Evolutionary conservation across 92 coral and sea anemone species (phyloP).

Genomic region (Heliopora coerulea): DNA sequence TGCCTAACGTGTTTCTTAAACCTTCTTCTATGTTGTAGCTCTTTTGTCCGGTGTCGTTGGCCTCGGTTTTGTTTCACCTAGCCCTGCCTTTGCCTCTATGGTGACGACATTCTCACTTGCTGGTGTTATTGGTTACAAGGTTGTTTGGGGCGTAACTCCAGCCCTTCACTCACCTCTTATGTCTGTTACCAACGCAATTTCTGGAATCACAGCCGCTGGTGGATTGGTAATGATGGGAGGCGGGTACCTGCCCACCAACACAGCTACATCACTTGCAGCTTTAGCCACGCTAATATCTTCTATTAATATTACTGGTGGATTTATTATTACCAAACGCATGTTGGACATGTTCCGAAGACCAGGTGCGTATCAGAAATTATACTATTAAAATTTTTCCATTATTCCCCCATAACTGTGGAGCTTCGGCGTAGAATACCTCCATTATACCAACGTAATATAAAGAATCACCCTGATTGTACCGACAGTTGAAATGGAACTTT

Average conservation of each 20-base stretch:
- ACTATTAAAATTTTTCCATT: background rate
- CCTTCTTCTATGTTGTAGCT: constrained; percentile 46
- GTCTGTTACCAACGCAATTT: constrained; percentile 98
- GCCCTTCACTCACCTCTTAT: constrained; percentile 98
- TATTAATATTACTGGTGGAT: constrained; percentile 96
- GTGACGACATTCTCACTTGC: constrained; percentile 96
- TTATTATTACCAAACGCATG: constrained; percentile 97
- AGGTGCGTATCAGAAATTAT: constrained; percentile 50
- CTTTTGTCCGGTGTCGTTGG: constrained; percentile 82
- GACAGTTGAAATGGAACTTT: too few species aligned
- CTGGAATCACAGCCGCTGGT: constrained; percentile 99
- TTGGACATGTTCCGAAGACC: constrained; percentile 99
- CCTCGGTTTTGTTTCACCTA: constrained; percentile 80
- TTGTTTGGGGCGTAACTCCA: constrained; percentile 98
- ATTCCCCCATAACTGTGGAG: too few species aligned
- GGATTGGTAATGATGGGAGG: constrained; percentile 99
- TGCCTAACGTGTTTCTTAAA: constrained; percentile 23
- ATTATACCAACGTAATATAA: too few species aligned
- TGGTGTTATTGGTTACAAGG: constrained; percentile 99
- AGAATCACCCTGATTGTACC: too few species aligned
- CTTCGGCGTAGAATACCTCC: too few species aligned
- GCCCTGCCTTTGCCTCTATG: constrained; percentile 97
- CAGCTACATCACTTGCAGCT: constrained; percentile 88
- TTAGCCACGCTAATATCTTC: constrained; percentile 85
- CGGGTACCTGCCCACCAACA: constrained; percentile 66